Percentiles rank a stretch among this genome's conserved stretches.
These are phyloP conservation scores for Pseudopipra pipra DNA, from an alignment of 2,113 vertebrate species.

Conservation along the genomic window DNA sequence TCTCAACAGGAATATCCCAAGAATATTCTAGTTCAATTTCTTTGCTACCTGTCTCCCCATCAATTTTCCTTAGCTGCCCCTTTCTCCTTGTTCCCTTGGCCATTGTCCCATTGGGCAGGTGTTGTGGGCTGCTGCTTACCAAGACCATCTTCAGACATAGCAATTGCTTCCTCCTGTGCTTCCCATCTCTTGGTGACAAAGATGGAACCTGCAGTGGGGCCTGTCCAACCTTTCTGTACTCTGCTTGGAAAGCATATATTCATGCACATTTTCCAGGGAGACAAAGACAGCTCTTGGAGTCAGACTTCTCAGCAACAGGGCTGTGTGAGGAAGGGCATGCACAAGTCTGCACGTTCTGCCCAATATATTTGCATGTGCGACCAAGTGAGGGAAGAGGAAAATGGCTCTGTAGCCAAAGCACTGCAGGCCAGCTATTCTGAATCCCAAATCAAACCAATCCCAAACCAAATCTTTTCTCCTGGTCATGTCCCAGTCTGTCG, in stretches of 20 bases:
- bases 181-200: not conserved
- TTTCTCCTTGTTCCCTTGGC: not conserved
- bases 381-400: not conserved
- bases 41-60: not conserved
- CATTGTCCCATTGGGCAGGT: not conserved
- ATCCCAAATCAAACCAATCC: not conserved
- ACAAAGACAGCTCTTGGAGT: not conserved
- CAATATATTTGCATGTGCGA: not conserved
- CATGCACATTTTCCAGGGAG: not conserved
- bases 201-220: accelerated
- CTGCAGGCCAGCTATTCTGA: not conserved
- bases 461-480: not conserved
- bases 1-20: not conserved
- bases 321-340: not conserved
- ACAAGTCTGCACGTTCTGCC: not conserved
- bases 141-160: not conserved
- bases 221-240: not conserved
- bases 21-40: not conserved
- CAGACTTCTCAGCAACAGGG: not conserved
- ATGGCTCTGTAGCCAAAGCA: not conserved
- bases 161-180: not conserved
- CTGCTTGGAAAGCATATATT: not conserved
- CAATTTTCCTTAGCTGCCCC: not conserved
- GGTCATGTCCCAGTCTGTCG: not conserved
- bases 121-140: not conserved